These are phyloP conservation scores for Plestiodon gilberti DNA, from an alignment of 2,113 vertebrate genomes.

Conservation along the genomic window DNA sequence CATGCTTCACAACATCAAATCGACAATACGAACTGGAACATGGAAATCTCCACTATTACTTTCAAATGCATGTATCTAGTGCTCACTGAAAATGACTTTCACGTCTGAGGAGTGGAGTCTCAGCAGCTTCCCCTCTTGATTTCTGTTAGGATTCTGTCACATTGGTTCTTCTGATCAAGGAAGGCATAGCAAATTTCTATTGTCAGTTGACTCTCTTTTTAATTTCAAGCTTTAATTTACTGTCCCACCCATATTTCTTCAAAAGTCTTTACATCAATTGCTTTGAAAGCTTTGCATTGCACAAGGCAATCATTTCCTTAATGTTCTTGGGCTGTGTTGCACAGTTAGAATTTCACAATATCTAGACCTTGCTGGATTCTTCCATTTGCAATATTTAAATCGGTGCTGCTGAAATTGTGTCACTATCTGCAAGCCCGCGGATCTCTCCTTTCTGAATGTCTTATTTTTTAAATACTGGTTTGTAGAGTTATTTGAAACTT, in stretches of 20 bases:
- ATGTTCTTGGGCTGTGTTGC: background rate
- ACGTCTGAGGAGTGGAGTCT: background rate
- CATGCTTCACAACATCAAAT: constrained; percentile 3
- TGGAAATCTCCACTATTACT: constrained; percentile 7
- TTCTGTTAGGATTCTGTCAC: constrained; percentile 28
- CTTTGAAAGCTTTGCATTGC: constrained; percentile 34
- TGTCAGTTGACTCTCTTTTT: constrained; percentile 28
- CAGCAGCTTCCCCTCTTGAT: constrained; percentile 2
- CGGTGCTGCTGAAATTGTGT: background rate
- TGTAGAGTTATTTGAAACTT: background rate
- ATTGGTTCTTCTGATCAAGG: constrained; percentile 46
- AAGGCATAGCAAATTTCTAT: constrained; percentile 14
- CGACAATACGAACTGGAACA: constrained; percentile 1
- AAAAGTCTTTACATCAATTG: background rate
- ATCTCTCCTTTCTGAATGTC: constrained; percentile 11
- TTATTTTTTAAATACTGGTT: background rate
- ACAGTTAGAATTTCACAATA: constrained; percentile 31
- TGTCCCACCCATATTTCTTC: constrained; percentile 34
- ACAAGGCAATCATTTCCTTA: constrained; percentile 35
- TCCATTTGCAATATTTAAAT: constrained; percentile 5
- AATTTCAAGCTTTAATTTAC: constrained; percentile 58
- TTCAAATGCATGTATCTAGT: background rate
- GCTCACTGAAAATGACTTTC: background rate
- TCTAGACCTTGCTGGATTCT: constrained; percentile 37
- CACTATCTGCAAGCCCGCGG: background rate